Evolutionary conservation across 2,888 invertebrate genomes (phyloP).

Genomic region (Caenorhabditis zanzibari): DNA sequence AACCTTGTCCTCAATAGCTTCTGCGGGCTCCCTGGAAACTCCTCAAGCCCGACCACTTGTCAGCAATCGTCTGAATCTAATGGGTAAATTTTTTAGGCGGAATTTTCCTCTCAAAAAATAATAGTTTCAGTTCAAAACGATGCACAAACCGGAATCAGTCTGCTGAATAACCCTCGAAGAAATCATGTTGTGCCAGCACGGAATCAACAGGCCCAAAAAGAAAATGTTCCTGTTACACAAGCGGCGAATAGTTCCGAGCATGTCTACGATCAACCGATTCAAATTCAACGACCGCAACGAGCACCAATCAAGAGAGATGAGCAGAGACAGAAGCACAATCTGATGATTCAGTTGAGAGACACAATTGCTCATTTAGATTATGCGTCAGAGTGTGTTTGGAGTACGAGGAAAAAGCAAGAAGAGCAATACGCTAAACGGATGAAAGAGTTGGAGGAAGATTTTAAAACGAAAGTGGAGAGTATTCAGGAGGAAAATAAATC

Average conservation of each 20-base stretch:
- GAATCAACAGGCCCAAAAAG: constrained; percentile 2
- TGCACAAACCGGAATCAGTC: constrained; percentile 56
- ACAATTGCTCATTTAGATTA: constrained; percentile 60
- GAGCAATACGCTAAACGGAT: constrained; percentile 13
- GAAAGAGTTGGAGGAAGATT: constrained; percentile 26
- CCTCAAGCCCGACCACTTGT: constrained; percentile 42
- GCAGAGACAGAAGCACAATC: constrained; percentile 12
- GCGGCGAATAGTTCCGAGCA: constrained; percentile 9
- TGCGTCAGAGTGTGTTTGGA: constrained; percentile 29
- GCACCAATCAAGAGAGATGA: neutral
- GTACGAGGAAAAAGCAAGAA: constrained; percentile 6
- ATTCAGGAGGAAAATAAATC: constrained; percentile 39
- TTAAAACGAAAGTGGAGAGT: neutral
- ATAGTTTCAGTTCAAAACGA: constrained; percentile 14
- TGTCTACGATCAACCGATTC: constrained; percentile 36
- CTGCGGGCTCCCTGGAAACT: constrained; percentile 9
- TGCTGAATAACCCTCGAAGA: constrained; percentile 20
- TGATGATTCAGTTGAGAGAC: constrained; percentile 55
- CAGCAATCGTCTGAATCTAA: constrained; percentile 26
- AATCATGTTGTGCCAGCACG: neutral
- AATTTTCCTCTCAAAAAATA: neutral
- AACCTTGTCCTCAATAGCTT: neutral
- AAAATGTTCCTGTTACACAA: neutral
- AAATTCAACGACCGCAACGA: neutral
- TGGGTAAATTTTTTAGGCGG: neutral